Conservation (phyloP, 1,140 invertebrate species). For the Mizuhopecten yessoensis region DNA sequence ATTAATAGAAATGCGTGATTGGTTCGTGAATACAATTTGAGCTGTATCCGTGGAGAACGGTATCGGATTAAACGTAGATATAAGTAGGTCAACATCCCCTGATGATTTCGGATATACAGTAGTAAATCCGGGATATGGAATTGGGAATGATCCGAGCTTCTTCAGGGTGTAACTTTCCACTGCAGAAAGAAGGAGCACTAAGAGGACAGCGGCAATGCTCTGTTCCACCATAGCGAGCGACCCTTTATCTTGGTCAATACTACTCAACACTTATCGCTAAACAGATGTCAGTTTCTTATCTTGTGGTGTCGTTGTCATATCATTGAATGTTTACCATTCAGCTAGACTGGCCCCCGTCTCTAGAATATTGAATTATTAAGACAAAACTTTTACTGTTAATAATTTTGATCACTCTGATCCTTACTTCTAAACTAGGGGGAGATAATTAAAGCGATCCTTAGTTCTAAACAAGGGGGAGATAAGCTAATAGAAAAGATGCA, state of each 20-base stretch:
- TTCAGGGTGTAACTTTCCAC: constrained; percentile 32
- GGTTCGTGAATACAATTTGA: constrained; percentile 62
- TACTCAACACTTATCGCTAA: neutral
- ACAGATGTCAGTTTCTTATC: neutral
- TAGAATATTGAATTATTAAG: too few relatives aligned
- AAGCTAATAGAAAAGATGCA: too few relatives aligned
- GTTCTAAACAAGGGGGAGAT: too few relatives aligned
- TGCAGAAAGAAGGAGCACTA: neutral
- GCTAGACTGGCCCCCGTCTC: too few relatives aligned
- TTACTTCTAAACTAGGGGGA: too few relatives aligned
- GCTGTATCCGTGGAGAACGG: constrained; percentile 66
- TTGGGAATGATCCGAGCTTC: constrained; percentile 43
- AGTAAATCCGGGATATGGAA: constrained; percentile 49
- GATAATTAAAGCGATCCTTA: too few relatives aligned
- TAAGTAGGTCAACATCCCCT: constrained; percentile 64
- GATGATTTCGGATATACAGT: neutral
- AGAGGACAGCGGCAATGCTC: neutral
- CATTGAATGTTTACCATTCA: too few relatives aligned
- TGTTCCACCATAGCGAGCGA: neutral
- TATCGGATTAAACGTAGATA: constrained; percentile 68
- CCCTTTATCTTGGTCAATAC: neutral
- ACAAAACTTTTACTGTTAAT: too few relatives aligned
- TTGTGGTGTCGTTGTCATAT: too few relatives aligned
- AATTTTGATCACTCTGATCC: too few relatives aligned
- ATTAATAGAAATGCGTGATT: too few relatives aligned